Base-by-base conservation (phyloP, 2,113 vertebrate genomes). In the Channa argus region DNA sequence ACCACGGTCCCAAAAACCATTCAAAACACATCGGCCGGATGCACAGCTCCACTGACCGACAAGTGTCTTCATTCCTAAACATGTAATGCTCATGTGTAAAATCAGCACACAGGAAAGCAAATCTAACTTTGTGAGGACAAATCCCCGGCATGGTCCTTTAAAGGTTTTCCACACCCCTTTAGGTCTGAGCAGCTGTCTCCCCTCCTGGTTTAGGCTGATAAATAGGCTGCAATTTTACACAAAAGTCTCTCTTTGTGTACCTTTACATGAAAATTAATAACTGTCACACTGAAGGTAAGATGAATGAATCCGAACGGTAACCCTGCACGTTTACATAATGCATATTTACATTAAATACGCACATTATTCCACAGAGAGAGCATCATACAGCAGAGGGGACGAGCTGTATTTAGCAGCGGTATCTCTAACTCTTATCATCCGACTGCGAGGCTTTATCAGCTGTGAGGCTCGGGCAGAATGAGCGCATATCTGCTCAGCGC, bases 221-320 rank as follows among this genome's bases (percentile, higher is more conserved):
- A 89, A 88, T 74, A 45, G 43, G 11, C 61, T 33, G 71, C 34
- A 5, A 37, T 68, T 80, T 66, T 53, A 64, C 63, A 59, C 77
- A 43, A 63, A 63, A 74, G 45, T 50, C 65, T 43, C 56, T 72
- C 59, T 84, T 89, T 88, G 78, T 88, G 54, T 67, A 64, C 69
- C 71, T 82, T 47, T 60, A 87, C 84, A 76, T 82, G 80, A 79
- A 84, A 86, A 89, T 87, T 82, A 89, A 87, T 86, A 86, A 84
- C 39, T 39, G 74, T 58, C 70, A 24, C 39, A 45, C 73, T 86
- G 86, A 88, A 82, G 79, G 83, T 67, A 82, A 88, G 85, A 89
- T 89, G 82, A 90, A 89, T 88, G 85, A 84, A 69, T 80, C 41
- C 24, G 6, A 46, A 45, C 6, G n/a, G 14, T 49, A 50, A 74